Evolutionary conservation across 2,113 vertebrate species (phyloP), one percentile per base, ranked within the genome.

Genomic region (Scomber scombrus): DNA sequence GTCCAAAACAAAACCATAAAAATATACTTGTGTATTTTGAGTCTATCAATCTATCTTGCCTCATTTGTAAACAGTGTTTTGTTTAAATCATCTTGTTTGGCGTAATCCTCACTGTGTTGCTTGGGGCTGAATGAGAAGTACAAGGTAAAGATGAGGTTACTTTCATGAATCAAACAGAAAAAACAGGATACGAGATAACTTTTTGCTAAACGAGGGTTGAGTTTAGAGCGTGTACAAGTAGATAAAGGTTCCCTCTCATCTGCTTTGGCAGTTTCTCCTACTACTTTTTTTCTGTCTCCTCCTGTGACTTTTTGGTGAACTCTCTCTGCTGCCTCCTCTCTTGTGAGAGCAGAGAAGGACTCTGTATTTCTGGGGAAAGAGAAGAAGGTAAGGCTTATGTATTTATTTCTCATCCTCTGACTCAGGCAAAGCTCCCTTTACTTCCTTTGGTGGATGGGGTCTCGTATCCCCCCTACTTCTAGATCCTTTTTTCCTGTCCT

Each of bases 241-340:
- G 54, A 73, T 68, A 79, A 80, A 78, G 63, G 26, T 60, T 83
- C 55, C 31, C 51, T 82, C 51, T 77, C 43, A 79, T 78, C 76
- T n/a, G 61, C 79, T 23, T 71, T 78, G 79, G 66, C 76, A 90
- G 43, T 65, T 90, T 82, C 70, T 77, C 23, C 23, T 26, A 26
- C 23, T 26, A 26, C 23, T 70, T 73, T 47, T 66, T 67, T 13
- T 12, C 40, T 57, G 57, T 34, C 46, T 64, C 63, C 67, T 87
- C 65, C 60, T 84, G 75, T 93, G 92, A 93, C 93, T 90, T 89
- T 85, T 84, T 55, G 60, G 55, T 95, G 93, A 94, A 95, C 94
- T 81, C 88, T 79, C 62, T 31, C 34, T 15, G 21, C 67, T 73
- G 74, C 63, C 82, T 65, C 75, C 63, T 23, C 51, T 65, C 11